Evolutionary conservation across 2,113 vertebrate species (phyloP), one percentile per base, ranked within the genome.

Genomic region (Neotragus moschatus): DNA sequence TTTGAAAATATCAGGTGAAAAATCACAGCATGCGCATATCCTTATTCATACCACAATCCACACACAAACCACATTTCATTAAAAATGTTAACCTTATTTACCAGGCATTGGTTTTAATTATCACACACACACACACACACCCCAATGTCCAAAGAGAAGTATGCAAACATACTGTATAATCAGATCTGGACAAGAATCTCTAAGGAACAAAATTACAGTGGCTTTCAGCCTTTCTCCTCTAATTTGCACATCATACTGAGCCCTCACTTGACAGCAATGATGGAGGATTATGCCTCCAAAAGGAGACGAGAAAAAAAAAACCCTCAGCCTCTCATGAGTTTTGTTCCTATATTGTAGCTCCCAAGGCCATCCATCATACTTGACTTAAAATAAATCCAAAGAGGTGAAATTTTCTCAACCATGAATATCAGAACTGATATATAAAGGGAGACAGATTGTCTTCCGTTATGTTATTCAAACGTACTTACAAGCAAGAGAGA

Each of bases 361-460:
- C 56, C 85, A 86, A 93, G 55, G 93, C 91, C 84, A 97, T 96
- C 73, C 93, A 85, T 96, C 96, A 96, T 21, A 88, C 7, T 56
- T 81, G 47, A 96, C 56, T 96, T 97, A 84, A 97, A 97, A 88
- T 95, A 96, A 96, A 94, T 89, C 26, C 79, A 94, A 86, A 60
- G 39, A 97, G 96, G 70, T 97, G 39, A 96, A 45, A 26, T 81
- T 93, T 97, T 95, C 84, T 96, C 91, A 96, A 51, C 86, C 5
- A 2, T 95, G 95, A 98, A 89, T 90, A 97, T 96, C 89, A 88
- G 39, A 91, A 86, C 49, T 84, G 81, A 95, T 94, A 96, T 13
- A 84, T 58, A 95, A 94, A 97, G 47, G 82, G 43, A 96, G 88
- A 94, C 88, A 88, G 87, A 55, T 61, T 97, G 84, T 90, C 87